A percentile compares a stretch with the other conserved stretches of the same genome.
phyloP scores from a whole-genome alignment of 2,797 vertebrate genomes.

The Lacerta agilis region DNA sequence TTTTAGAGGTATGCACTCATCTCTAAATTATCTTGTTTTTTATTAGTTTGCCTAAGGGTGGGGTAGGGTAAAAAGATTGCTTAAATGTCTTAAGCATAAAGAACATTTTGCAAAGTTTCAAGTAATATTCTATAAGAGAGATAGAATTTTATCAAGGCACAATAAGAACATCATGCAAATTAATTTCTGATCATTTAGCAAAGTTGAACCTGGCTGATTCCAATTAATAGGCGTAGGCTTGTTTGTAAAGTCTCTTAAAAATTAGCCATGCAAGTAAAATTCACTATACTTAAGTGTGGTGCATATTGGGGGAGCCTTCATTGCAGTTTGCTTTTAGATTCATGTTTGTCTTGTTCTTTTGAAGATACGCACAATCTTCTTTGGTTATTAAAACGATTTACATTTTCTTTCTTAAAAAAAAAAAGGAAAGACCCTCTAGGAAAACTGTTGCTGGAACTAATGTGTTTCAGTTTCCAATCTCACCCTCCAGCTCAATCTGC shows the following conservation, averaged over 20 bases:
- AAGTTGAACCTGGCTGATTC: conserved; percentile 14
- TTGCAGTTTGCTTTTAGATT: background rate
- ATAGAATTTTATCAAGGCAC: background rate
- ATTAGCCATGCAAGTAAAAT: background rate
- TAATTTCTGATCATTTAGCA: conserved; percentile 45
- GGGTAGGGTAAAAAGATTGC: background rate
- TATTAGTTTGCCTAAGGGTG: background rate
- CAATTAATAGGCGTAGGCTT: background rate
- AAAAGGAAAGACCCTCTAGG: conserved; percentile 20
- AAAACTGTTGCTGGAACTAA: conserved; percentile 25
- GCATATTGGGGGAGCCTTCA: background rate
- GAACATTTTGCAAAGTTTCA: background rate
- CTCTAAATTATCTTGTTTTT: background rate
- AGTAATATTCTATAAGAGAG: background rate
- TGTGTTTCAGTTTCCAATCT: conserved; percentile 44
- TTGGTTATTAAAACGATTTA: conserved; percentile 31
- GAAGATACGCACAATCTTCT: background rate
- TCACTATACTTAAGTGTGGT: background rate
- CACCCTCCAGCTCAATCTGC: conserved; percentile 49
- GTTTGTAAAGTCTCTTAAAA: background rate
- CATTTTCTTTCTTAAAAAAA: background rate
- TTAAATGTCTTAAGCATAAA: conserved; percentile 13
- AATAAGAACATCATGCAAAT: conserved; percentile 8
- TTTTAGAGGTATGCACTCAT: background rate
- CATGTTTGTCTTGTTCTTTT: conserved; percentile 5